Conservation (phyloP, 2,797 vertebrate genomes). For the Mus minutoides region DNA sequence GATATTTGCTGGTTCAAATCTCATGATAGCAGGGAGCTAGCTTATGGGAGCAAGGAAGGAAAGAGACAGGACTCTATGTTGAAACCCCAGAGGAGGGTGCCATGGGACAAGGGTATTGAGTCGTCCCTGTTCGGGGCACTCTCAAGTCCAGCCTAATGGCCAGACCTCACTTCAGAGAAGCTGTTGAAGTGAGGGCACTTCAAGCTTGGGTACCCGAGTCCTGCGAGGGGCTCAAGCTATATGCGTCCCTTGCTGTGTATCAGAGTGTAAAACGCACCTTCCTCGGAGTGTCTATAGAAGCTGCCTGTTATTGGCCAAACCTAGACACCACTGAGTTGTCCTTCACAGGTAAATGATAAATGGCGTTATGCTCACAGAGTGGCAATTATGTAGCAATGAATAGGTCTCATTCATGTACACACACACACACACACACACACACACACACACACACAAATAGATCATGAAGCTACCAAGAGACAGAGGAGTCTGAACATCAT, state of each 20-base stretch:
- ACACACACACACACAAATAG: no score
- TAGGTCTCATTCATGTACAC: no score
- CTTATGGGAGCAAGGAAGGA: not conserved
- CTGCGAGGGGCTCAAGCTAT: not conserved
- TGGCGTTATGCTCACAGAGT: not conserved
- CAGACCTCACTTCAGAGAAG: not conserved
- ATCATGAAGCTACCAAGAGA: not conserved
- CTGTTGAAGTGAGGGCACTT: not conserved
- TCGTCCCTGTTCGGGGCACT: not conserved
- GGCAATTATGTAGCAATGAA: not conserved
- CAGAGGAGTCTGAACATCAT: not conserved
- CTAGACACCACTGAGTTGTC: not conserved
- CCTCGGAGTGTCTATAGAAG: not conserved
- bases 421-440: no score
- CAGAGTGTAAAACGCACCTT: not conserved
- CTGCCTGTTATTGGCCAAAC: not conserved
- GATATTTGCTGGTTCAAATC: not conserved
- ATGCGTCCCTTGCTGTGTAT: not conserved
- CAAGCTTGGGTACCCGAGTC: not conserved
- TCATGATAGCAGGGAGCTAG: not conserved
- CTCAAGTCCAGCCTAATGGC: not conserved
- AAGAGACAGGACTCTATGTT: rapidly evolving
- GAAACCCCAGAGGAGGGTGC: not conserved
- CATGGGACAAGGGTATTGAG: not conserved
- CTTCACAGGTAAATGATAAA: not conserved